Percentiles rank a stretch among this genome's conserved stretches.
Conservation (phyloP, 2,888 invertebrate genomes). For the Urechis unicinctus region DNA sequence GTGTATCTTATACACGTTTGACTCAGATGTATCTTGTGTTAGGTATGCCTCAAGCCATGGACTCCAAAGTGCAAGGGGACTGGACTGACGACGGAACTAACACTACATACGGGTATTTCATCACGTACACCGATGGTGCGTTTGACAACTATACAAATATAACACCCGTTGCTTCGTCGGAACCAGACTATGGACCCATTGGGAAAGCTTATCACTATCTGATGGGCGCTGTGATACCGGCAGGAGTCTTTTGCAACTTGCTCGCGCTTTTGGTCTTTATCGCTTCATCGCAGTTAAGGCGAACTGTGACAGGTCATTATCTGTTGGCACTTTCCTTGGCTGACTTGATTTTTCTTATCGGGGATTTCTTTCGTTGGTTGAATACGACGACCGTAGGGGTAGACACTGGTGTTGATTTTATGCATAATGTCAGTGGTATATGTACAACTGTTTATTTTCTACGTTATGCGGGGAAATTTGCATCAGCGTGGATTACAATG, state of each 20-base stretch:
- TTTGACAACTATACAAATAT: too few relatives aligned
- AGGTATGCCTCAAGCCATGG: too few relatives aligned
- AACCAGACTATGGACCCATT: neutral
- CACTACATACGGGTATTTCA: too few relatives aligned
- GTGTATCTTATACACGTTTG: too few relatives aligned
- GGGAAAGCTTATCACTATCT: neutral
- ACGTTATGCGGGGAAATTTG: constrained; percentile 4
- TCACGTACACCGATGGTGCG: too few relatives aligned
- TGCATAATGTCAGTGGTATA: neutral
- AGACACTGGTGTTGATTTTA: neutral
- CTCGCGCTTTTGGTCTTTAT: constrained; percentile 6
- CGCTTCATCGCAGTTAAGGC: neutral
- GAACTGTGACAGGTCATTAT: constrained; percentile 7
- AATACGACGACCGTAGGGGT: neutral
- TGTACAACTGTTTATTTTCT: constrained; percentile 3
- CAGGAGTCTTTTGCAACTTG: constrained; percentile 6
- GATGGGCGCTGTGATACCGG: neutral
- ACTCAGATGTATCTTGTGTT: too few relatives aligned
- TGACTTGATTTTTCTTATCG: constrained; percentile 6
- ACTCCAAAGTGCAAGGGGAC: too few relatives aligned
- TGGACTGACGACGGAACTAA: too few relatives aligned
- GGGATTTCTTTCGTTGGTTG: constrained; percentile 8
- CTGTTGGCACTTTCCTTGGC: constrained; percentile 8
- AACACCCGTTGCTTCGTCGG: too few relatives aligned
- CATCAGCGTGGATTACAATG: constrained; percentile 26